Evolutionary conservation across 92 coral and sea anemone genomes (phyloP).

Genomic region (Phenganax subtilis): DNA sequence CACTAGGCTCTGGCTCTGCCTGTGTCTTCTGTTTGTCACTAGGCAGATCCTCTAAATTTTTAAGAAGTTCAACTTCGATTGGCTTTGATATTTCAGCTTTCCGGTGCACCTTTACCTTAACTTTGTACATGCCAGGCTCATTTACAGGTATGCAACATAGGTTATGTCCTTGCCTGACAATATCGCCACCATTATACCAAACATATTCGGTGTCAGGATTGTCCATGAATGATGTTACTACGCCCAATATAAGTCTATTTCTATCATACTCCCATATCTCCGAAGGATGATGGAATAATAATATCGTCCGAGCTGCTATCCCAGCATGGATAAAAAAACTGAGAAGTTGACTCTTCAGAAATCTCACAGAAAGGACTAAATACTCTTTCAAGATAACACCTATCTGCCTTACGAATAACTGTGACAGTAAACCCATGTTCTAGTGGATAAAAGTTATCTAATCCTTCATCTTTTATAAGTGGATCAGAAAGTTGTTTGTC

Average conservation of each 20-base stretch:
- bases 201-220: conserved; percentile 22
- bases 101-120: conserved; percentile 40
- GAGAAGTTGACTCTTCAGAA: conserved; percentile 14
- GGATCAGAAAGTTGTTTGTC: conserved; percentile 25
- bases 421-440: conserved; percentile 47
- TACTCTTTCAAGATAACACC: conserved; percentile 23
- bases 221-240: conserved; percentile 53
- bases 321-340: conserved; percentile 1
- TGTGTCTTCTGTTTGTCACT: neutral
- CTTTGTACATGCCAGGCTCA: conserved; percentile 42
- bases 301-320: conserved; percentile 17
- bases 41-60: neutral
- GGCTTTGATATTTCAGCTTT: conserved; percentile 35
- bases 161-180: conserved; percentile 37
- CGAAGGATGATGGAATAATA: conserved; percentile 55
- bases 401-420: conserved; percentile 43
- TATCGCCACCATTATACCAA: conserved; percentile 45
- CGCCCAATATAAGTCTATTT: conserved; percentile 44
- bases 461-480: conserved; percentile 29
- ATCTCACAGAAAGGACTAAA: conserved; percentile 16
- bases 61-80: conserved; percentile 17
- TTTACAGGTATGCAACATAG: conserved; percentile 36
- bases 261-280: conserved; percentile 66
- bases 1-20: conserved; percentile 14
- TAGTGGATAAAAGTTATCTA: conserved; percentile 42